Evolutionary conservation across 2,797 vertebrate genomes (phyloP).

Genomic region (Xiphophorus birchmanni): DNA sequence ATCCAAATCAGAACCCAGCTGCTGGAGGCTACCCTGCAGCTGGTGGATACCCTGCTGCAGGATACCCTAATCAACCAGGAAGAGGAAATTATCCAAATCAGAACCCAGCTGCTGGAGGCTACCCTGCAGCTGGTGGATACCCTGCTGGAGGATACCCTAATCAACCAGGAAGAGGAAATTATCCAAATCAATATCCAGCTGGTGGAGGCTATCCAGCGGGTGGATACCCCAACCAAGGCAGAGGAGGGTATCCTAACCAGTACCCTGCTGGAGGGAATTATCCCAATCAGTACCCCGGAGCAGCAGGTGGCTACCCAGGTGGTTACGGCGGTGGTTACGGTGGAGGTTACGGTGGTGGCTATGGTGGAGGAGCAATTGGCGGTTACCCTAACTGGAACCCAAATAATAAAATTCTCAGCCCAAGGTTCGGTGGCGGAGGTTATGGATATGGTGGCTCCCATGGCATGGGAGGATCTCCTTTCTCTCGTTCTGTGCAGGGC

Average conservation of each 20-base stretch:
- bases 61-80: conserved; percentile 60
- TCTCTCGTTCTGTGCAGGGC: conserved; percentile 71
- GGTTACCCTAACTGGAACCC: conserved; percentile 80
- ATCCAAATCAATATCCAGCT: conserved; percentile 53
- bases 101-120: conserved; percentile 34
- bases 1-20: conserved; percentile 53
- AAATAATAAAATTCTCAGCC: conserved; percentile 81
- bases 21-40: conserved; percentile 27
- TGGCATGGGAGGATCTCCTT: conserved; percentile 78
- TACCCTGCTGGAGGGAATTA: conserved; percentile 39
- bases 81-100: conserved; percentile 52
- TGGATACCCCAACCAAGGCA: conserved; percentile 45
- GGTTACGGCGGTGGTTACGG: conserved; percentile 23
- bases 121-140: conserved; percentile 49
- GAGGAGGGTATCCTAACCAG: conserved; percentile 20
- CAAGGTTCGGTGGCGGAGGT: conserved; percentile 72
- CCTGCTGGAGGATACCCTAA: conserved; percentile 57
- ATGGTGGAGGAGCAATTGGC: conserved; percentile 59
- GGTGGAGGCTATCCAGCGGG: conserved; percentile 39
- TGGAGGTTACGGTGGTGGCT: conserved; percentile 17
- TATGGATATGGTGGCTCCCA: conserved; percentile 62
- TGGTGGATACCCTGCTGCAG: conserved; percentile 51
- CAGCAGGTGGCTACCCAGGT: conserved; percentile 44
- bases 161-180: conserved; percentile 48
- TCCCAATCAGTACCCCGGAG: conserved; percentile 53